Evolutionary conservation across 2,113 vertebrate genomes (phyloP).

Genomic region (Xyliphius kryptos): DNA sequence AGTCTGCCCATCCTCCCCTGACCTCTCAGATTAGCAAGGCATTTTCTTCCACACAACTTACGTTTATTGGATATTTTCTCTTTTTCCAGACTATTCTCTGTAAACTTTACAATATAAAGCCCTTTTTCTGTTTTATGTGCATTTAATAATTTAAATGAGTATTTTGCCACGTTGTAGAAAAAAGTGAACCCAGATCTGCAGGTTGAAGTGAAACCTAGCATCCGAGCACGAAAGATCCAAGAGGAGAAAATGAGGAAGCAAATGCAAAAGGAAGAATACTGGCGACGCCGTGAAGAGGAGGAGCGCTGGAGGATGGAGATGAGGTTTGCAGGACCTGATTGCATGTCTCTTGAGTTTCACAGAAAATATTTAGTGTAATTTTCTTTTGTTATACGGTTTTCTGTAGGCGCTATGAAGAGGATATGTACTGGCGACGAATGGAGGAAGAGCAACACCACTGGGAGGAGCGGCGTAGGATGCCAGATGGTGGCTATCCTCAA

Average conservation of each 20-base stretch:
- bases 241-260: conserved; percentile 98
- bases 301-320: conserved; percentile 98
- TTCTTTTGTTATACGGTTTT: conserved; percentile 5
- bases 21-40: too few relatives aligned
- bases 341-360: too few relatives aligned
- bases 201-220: conserved; percentile 97
- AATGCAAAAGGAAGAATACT: conserved; percentile 98
- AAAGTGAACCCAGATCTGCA: conserved; percentile 97
- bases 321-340: conserved; percentile 62
- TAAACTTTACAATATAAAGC: too few relatives aligned
- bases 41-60: too few relatives aligned
- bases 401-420: conserved; percentile 88
- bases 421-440: conserved; percentile 98
- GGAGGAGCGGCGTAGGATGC: conserved; percentile 87
- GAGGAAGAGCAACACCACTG: conserved; percentile 96
- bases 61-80: too few relatives aligned
- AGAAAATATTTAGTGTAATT: too few relatives aligned
- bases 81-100: too few relatives aligned
- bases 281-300: conserved; percentile 92
- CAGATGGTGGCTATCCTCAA: conserved; percentile 85
- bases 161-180: conserved; percentile 83
- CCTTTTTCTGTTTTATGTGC: too few relatives aligned
- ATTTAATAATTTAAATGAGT: too few relatives aligned
- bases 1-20: too few relatives aligned
- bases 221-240: conserved; percentile 92